phyloP scores from a whole-genome alignment of 2,113 vertebrate genomes.

The Gymnorhina tibicen region DNA sequence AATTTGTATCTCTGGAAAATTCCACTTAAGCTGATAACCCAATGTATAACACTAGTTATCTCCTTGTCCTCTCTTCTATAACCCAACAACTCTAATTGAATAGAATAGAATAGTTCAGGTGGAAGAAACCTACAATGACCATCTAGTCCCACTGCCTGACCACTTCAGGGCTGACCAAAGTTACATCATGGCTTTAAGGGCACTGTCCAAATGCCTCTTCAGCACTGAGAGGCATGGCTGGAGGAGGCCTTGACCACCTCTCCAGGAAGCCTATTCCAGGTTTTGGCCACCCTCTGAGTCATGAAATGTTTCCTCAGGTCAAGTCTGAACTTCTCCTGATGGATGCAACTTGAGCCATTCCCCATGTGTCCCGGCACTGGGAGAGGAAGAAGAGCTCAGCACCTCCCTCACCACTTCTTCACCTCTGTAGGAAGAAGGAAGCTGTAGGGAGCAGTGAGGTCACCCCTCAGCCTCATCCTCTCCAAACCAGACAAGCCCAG shows the following conservation, averaged over 20 bases:
- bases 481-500: too few relatives aligned
- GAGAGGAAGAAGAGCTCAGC: neutral
- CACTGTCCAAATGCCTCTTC: neutral
- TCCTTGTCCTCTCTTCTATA: neutral
- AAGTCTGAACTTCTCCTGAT: neutral
- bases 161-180: neutral
- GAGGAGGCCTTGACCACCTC: fast-evolving
- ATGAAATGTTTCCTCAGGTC: neutral
- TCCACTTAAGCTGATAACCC: neutral
- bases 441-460: neutral
- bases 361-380: neutral
- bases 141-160: neutral
- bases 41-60: neutral
- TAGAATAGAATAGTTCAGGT: neutral
- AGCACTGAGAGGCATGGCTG: neutral
- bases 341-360: neutral
- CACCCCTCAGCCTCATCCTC: neutral
- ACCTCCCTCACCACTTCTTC: neutral
- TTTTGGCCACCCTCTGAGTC: neutral
- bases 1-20: neutral
- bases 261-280: neutral
- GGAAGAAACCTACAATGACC: neutral
- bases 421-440: neutral
- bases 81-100: neutral
- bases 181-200: neutral